Percentiles rank a stretch among this genome's conserved stretches.
Conservation (phyloP, 2,113 vertebrate species). For the Phoenicopterus ruber region DNA sequence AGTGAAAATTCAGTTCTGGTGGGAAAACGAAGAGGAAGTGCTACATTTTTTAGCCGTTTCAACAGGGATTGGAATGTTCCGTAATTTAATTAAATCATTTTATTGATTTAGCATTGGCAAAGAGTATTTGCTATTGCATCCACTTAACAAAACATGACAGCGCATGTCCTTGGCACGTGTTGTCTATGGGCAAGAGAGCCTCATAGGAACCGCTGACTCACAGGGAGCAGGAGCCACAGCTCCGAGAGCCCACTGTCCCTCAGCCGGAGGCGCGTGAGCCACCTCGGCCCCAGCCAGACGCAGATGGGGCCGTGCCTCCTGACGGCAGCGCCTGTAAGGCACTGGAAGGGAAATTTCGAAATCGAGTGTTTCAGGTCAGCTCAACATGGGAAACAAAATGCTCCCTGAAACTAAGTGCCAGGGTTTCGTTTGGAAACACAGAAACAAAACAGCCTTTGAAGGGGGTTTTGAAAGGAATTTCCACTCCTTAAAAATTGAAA, state of each 20-base stretch:
- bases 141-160: neutral
- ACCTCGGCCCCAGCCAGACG: neutral
- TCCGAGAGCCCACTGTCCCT: neutral
- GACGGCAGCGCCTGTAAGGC: neutral
- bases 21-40: neutral
- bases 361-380: neutral
- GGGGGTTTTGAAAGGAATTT: slow-evolving; percentile 23
- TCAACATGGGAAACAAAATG: neutral
- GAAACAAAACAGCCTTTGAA: slow-evolving; percentile 50
- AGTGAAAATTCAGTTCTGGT: neutral
- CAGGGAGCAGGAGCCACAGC: neutral
- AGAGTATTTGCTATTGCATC: neutral
- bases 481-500: slow-evolving; percentile 25
- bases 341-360: neutral
- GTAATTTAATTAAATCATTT: neutral
- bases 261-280: neutral
- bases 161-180: accelerated
- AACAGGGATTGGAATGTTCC: neutral
- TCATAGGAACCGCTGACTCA: neutral
- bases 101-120: neutral
- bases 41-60: neutral
- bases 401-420: neutral
- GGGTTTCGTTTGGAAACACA: slow-evolving; percentile 10
- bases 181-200: neutral
- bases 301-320: neutral